Percentiles rank a stretch among this genome's conserved stretches.
Conservation (phyloP, 2,113 vertebrate genomes). For the Eudorcas thomsonii region DNA sequence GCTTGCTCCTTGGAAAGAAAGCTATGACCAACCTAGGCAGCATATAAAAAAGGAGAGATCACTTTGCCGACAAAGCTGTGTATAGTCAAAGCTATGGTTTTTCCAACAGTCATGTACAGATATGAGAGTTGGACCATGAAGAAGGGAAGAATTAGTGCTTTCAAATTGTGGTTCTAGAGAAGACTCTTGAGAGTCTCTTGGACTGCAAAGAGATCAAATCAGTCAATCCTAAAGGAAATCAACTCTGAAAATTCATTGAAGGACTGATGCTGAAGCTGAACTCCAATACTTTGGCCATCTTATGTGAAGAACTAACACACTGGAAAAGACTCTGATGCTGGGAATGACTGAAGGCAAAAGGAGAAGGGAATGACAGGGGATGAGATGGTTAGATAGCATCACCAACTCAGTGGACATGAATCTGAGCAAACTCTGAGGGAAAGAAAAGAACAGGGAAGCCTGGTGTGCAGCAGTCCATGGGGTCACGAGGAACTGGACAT, state of each 20-base stretch:
- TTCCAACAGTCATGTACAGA: background rate
- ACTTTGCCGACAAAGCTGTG: background rate
- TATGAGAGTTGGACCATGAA: background rate
- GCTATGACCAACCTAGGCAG: background rate
- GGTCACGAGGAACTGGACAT: background rate
- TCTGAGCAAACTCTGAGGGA: background rate
- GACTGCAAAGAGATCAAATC: background rate
- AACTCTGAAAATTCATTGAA: background rate
- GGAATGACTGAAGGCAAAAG: background rate
- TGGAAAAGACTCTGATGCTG: background rate
- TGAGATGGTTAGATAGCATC: background rate
- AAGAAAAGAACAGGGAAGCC: background rate
- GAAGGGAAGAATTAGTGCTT: background rate
- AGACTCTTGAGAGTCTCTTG: background rate
- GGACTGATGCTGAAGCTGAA: background rate
- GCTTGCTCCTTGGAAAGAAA: background rate
- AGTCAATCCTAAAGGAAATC: background rate
- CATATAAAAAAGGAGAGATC: background rate
- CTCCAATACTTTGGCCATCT: background rate
- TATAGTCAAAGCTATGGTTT: background rate
- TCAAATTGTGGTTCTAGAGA: background rate
- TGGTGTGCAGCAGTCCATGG: background rate
- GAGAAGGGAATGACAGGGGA: background rate
- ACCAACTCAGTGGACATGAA: background rate
- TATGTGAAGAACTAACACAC: background rate